Evolutionary conservation across 1,140 invertebrate species (phyloP).

Genomic region (Coenobita brevimanus): DNA sequence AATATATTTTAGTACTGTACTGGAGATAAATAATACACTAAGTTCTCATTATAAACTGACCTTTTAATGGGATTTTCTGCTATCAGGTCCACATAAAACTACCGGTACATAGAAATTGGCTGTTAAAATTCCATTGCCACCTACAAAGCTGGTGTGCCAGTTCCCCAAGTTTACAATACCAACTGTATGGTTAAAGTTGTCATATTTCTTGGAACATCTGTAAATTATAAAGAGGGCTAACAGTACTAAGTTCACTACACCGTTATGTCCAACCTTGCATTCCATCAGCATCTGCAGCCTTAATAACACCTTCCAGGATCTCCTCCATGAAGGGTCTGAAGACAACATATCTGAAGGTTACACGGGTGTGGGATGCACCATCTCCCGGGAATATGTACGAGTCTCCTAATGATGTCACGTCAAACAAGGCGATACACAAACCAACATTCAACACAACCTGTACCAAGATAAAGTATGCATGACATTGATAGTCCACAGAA

Average conservation of each 20-base stretch:
- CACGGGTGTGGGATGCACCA: constrained; percentile 93
- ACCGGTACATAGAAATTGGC: too few relatives aligned
- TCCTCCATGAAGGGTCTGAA: constrained; percentile 95
- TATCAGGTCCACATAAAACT: too few relatives aligned
- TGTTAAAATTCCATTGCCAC: too few relatives aligned
- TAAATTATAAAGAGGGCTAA: too few relatives aligned
- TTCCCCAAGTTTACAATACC: too few relatives aligned
- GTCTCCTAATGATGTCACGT: constrained; percentile 89
- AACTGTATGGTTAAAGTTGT: too few relatives aligned
- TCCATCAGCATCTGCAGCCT: constrained; percentile 91
- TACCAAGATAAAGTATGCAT: neutral
- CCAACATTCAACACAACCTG: constrained; percentile 94
- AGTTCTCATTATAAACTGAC: too few relatives aligned
- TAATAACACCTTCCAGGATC: constrained; percentile 92
- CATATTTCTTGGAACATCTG: too few relatives aligned
- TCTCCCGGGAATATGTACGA: constrained; percentile 95
- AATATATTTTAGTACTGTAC: too few relatives aligned
- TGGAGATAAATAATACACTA: too few relatives aligned
- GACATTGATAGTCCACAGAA: neutral
- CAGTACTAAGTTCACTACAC: neutral
- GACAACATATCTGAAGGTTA: constrained; percentile 92
- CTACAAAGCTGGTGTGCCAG: too few relatives aligned
- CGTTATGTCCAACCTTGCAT: constrained; percentile 83
- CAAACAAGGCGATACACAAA: constrained; percentile 92
- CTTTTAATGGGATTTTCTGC: too few relatives aligned